A percentile compares a stretch with the other conserved stretches of the same genome.
Evolutionary conservation across 2,113 vertebrate genomes (phyloP).

Genomic region (Heptranchias perlo): DNA sequence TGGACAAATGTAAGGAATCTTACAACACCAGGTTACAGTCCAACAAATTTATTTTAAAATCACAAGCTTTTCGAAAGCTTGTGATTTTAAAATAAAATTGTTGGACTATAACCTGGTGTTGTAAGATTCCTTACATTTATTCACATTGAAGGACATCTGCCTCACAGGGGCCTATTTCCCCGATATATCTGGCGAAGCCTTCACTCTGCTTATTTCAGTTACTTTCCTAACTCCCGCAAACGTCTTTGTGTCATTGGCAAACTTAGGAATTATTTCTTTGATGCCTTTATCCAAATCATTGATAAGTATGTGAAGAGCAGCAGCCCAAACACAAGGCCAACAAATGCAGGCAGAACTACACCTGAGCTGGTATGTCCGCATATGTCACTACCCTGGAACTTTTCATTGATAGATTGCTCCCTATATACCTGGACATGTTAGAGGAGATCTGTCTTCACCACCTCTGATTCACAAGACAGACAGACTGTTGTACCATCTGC

Average conservation of each 20-base stretch:
- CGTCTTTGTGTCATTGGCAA: no score
- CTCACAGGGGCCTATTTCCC: background rate
- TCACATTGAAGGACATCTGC: no score
- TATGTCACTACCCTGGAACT: background rate
- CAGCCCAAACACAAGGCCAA: background rate
- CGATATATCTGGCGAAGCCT: background rate
- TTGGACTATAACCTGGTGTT: no score
- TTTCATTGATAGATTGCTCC: background rate
- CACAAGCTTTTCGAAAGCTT: no score
- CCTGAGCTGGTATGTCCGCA: background rate
- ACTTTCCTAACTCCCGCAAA: background rate
- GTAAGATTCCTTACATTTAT: no score
- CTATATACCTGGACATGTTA: background rate
- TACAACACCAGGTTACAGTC: no score
- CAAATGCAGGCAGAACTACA: background rate
- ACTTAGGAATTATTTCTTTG: no score
- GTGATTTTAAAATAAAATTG: no score
- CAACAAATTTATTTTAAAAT: no score
- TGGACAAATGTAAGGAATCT: no score
- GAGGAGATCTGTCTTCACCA: background rate
- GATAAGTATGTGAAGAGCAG: background rate
- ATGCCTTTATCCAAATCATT: background rate
- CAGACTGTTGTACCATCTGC: background rate
- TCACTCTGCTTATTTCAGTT: background rate
- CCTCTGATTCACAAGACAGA: background rate